Evolutionary conservation across 2,113 vertebrate genomes (phyloP).

Genomic region (Pelusios castaneus): DNA sequence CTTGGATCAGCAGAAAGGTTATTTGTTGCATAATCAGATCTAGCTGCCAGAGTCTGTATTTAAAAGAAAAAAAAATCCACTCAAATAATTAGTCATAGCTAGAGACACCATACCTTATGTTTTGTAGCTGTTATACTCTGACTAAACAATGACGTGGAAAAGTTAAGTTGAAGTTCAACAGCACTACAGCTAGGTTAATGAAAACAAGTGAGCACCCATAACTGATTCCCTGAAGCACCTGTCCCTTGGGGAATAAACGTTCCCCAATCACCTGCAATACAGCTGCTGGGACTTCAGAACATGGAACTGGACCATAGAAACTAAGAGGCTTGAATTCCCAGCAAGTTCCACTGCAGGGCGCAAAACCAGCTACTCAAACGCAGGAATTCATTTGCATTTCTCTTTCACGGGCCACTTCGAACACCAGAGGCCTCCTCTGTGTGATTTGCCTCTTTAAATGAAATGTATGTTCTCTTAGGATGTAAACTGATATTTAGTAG

Average conservation of each 20-base stretch:
- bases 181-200: neutral
- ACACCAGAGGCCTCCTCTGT: neutral
- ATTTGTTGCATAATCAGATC: neutral
- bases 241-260: neutral
- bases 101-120: neutral
- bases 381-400: neutral
- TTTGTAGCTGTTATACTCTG: neutral
- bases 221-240: fast-evolving
- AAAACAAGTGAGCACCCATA: neutral
- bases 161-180: neutral
- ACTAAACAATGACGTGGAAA: neutral
- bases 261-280: neutral
- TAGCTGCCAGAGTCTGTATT: neutral
- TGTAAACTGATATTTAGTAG: neutral
- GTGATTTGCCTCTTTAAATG: neutral
- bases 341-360: neutral
- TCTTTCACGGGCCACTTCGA: neutral
- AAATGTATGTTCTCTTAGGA: neutral
- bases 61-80: neutral
- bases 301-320: neutral
- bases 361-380: neutral
- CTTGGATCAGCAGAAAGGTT: neutral
- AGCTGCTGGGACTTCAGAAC: neutral
- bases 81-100: neutral
- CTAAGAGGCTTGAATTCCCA: neutral